These are phyloP conservation scores for Holacanthus passer DNA, from an alignment of 2,113 vertebrate species.

Conservation along the genomic window DNA sequence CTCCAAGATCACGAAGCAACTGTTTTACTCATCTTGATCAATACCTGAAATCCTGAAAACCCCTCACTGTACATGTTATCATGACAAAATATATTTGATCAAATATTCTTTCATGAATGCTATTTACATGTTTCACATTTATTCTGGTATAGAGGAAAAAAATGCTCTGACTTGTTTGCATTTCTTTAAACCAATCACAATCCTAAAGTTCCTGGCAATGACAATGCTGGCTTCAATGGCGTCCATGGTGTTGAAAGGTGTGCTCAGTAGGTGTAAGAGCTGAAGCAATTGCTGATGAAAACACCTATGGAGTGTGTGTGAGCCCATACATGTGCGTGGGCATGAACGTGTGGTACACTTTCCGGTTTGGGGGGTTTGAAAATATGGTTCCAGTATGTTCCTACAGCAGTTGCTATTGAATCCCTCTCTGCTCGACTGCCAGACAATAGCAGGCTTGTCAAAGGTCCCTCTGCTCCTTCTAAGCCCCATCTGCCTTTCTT, in stretches of 20 bases:
- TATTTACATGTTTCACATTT: neutral
- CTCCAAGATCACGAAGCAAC: neutral
- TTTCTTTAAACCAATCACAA: too few species aligned
- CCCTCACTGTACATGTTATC: neutral
- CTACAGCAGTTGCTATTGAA: constrained; percentile 26
- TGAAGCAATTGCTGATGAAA: too few species aligned
- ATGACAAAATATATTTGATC: neutral
- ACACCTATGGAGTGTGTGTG: too few species aligned
- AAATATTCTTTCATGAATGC: neutral
- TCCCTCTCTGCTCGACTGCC: constrained; percentile 12
- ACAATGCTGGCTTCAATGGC: too few species aligned
- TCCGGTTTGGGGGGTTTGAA: too few species aligned
- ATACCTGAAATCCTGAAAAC: neutral
- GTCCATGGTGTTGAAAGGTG: too few species aligned
- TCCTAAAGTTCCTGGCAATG: too few species aligned
- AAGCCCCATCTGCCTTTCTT: constrained; percentile 49
- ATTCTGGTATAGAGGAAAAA: too few species aligned
- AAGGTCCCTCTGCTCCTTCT: constrained; percentile 41
- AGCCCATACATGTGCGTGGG: too few species aligned
- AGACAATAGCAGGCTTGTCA: constrained; percentile 49
- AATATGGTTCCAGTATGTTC: neutral
- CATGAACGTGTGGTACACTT: too few species aligned
- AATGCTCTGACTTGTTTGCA: too few species aligned
- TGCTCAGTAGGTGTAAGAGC: too few species aligned
- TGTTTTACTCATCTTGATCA: neutral